A percentile compares a stretch with the other conserved stretches of the same genome.
Evolutionary conservation across 2,797 vertebrate species (phyloP).

Genomic region (Xiphophorus birchmanni): DNA sequence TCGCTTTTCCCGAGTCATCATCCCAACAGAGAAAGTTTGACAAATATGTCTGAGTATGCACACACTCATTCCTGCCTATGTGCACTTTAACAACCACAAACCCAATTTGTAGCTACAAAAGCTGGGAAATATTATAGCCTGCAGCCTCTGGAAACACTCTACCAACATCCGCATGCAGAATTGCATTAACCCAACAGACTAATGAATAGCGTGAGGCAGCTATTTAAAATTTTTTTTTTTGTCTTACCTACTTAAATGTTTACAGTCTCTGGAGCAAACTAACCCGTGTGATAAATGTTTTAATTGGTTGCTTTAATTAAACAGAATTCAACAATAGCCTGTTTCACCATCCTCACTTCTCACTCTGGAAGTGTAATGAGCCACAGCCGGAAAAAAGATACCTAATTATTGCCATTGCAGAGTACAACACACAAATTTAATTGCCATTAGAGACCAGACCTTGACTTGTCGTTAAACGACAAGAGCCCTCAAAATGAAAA

Average conservation of each 20-base stretch:
- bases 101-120: constrained; percentile 43
- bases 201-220: constrained; percentile 61
- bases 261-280: constrained; percentile 63
- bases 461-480: constrained; percentile 25
- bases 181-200: constrained; percentile 37
- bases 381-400: constrained; percentile 48
- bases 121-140: constrained; percentile 45
- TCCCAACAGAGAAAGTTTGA: not conserved
- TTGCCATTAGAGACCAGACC: constrained; percentile 39
- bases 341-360: constrained; percentile 50
- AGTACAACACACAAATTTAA: constrained; percentile 45
- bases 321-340: constrained; percentile 66
- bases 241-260: constrained; percentile 61
- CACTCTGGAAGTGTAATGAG: constrained; percentile 64
- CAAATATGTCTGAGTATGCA: constrained; percentile 8
- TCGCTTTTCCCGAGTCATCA: not conserved
- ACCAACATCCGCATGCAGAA: constrained; percentile 20
- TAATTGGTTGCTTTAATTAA: constrained; percentile 78
- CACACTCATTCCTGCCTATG: constrained; percentile 5
- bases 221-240: constrained; percentile 46
- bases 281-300: constrained; percentile 72
- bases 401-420: constrained; percentile 62
- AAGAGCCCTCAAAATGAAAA: constrained; percentile 10
- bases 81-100: constrained; percentile 13
- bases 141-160: constrained; percentile 24